phyloP scores from a whole-genome alignment of 2,113 vertebrate genomes.

The Lophochroa leadbeateri region DNA sequence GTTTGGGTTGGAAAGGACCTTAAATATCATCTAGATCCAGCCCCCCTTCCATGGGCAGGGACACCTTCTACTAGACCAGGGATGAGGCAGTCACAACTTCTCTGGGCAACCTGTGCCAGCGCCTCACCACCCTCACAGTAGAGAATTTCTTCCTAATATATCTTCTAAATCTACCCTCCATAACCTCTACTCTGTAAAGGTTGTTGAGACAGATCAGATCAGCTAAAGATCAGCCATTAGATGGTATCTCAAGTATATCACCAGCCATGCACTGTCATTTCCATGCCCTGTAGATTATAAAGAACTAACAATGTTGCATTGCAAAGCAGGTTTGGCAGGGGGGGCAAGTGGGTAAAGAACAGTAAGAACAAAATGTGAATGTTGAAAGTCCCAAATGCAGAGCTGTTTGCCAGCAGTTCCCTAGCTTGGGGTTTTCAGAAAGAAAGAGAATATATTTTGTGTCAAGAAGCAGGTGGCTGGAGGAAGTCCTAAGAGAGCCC shows the following conservation, averaged over 20 bases:
- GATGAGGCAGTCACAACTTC: neutral
- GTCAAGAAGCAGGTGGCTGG: neutral
- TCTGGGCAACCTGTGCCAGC: neutral
- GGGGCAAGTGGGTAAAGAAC: neutral
- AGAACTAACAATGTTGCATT: neutral
- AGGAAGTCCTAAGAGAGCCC: neutral
- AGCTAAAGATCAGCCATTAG: neutral
- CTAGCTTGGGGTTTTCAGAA: neutral
- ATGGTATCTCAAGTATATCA: neutral
- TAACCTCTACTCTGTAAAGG: neutral
- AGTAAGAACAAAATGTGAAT: neutral
- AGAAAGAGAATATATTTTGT: neutral
- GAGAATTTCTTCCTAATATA: neutral
- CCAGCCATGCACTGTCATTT: neutral
- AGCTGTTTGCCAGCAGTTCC: neutral
- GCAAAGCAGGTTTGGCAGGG: neutral
- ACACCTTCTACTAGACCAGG: neutral
- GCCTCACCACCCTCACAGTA: neutral
- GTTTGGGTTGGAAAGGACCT: neutral
- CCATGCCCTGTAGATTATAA: neutral
- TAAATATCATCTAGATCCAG: neutral
- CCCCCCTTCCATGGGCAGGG: neutral
- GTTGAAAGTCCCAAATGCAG: neutral
- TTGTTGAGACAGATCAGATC: neutral
- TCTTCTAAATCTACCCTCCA: neutral